Conservation (phyloP, 2,888 invertebrate species). For the Vanessa cardui region DNA sequence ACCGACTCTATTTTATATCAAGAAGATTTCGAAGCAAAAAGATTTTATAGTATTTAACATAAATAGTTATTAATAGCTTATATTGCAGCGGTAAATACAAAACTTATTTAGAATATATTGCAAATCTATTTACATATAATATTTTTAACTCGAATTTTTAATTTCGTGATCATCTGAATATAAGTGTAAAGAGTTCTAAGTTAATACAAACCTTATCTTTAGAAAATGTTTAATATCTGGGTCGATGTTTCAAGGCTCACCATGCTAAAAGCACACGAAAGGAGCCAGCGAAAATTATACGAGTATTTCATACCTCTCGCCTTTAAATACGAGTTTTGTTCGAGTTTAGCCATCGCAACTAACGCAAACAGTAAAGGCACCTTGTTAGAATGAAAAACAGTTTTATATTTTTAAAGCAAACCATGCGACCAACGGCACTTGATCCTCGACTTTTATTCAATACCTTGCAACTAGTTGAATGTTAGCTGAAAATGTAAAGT, state of each 20-base stretch:
- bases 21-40: constrained; percentile 11
- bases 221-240: background rate
- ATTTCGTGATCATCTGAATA: too few relatives aligned
- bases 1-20: too few relatives aligned
- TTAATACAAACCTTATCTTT: background rate
- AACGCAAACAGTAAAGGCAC: constrained; percentile 25
- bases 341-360: constrained; percentile 31
- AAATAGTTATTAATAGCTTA: too few relatives aligned
- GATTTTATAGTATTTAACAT: background rate
- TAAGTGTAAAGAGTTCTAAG: background rate
- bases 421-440: constrained; percentile 21
- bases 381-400: constrained; percentile 34
- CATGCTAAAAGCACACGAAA: background rate
- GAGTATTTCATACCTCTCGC: constrained; percentile 25
- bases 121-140: too few relatives aligned
- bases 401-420: constrained; percentile 39
- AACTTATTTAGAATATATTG: too few relatives aligned
- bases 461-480: constrained; percentile 18
- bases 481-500: constrained; percentile 29
- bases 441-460: constrained; percentile 32
- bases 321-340: constrained; percentile 25
- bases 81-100: too few relatives aligned
- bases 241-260: background rate
- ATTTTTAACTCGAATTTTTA: too few relatives aligned
- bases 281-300: constrained; percentile 23